Conservation (phyloP, 2,888 invertebrate species). For the Heterodera filipjevi region DNA sequence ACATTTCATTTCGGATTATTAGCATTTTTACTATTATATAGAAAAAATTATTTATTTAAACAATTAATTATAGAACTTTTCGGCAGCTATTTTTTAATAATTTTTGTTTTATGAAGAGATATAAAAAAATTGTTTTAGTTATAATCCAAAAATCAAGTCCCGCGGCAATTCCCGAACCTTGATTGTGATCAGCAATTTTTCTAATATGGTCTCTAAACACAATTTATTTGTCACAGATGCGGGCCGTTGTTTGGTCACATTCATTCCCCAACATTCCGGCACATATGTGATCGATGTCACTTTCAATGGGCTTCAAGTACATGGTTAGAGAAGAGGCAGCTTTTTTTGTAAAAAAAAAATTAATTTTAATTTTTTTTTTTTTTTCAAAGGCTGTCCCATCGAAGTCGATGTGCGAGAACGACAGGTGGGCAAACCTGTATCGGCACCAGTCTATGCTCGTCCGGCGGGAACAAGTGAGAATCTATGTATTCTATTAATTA, state of each 20-base stretch:
- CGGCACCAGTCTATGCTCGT: slow-evolving; percentile 46
- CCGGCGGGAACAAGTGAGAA: slow-evolving; percentile 4
- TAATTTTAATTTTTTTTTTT: neutral
- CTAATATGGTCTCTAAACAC: too few relatives aligned
- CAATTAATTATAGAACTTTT: too few relatives aligned
- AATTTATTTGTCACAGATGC: slow-evolving; percentile 17
- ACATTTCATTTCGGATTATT: too few relatives aligned
- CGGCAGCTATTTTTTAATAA: too few relatives aligned
- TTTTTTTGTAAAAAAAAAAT: neutral
- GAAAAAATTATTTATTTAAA: too few relatives aligned
- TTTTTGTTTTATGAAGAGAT: too few relatives aligned
- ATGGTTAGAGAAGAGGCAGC: slow-evolving; percentile 71
- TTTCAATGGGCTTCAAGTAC: slow-evolving; percentile 94
- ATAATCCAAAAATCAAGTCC: too few relatives aligned
- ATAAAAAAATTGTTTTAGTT: too few relatives aligned
- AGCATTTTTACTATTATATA: too few relatives aligned
- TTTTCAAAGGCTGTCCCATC: slow-evolving; percentile 59
- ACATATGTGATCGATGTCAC: slow-evolving; percentile 88
- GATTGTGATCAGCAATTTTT: too few relatives aligned
- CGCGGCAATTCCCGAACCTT: too few relatives aligned
- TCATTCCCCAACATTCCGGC: slow-evolving; percentile 87
- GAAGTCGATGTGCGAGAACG: slow-evolving; percentile 63
- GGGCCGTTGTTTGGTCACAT: slow-evolving; percentile 74
- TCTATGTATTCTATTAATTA: too few relatives aligned
- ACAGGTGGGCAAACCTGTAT: slow-evolving; percentile 61